Conservation (phyloP, 2,797 vertebrate species). For the Acipenser transmontanus region DNA sequence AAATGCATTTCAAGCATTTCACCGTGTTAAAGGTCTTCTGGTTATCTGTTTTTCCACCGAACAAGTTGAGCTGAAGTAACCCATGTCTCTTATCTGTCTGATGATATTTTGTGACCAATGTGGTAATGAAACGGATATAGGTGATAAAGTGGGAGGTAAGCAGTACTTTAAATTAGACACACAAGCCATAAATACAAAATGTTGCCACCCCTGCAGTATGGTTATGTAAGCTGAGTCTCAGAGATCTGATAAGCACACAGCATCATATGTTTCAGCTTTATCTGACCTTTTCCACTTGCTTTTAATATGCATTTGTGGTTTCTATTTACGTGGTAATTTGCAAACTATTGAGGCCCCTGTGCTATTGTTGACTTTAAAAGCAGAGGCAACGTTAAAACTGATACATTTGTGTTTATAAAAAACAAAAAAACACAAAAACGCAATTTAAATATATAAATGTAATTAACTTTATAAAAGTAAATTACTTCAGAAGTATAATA, state of each 20-base stretch:
- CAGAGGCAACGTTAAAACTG: not conserved
- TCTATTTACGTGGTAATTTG: conserved; percentile 5
- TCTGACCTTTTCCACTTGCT: conserved; percentile 17
- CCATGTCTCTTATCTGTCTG: conserved; percentile 22
- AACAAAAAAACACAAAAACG: too few relatives aligned
- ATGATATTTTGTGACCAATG: conserved; percentile 22
- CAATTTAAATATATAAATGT: too few relatives aligned
- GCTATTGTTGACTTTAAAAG: conserved; percentile 7
- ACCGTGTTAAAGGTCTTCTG: conserved; percentile 18
- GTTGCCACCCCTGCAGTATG: not conserved
- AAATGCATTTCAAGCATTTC: conserved; percentile 19
- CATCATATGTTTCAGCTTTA: conserved; percentile 5
- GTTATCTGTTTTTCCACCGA: conserved; percentile 19
- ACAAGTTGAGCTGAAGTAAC: not conserved
- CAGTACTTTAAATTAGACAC: conserved; percentile 5
- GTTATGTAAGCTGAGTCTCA: conserved; percentile 22
- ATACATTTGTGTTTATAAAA: not conserved
- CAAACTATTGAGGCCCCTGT: conserved; percentile 8
- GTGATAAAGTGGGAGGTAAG: conserved; percentile 11
- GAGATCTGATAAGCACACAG: not conserved
- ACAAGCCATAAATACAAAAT: not conserved
- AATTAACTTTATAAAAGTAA: too few relatives aligned
- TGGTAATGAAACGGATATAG: conserved; percentile 34
- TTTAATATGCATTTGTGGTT: conserved; percentile 12
- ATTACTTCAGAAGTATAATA: too few relatives aligned